Base-by-base conservation (phyloP, 2,888 invertebrate species). In the Thumatha senex region DNA sequence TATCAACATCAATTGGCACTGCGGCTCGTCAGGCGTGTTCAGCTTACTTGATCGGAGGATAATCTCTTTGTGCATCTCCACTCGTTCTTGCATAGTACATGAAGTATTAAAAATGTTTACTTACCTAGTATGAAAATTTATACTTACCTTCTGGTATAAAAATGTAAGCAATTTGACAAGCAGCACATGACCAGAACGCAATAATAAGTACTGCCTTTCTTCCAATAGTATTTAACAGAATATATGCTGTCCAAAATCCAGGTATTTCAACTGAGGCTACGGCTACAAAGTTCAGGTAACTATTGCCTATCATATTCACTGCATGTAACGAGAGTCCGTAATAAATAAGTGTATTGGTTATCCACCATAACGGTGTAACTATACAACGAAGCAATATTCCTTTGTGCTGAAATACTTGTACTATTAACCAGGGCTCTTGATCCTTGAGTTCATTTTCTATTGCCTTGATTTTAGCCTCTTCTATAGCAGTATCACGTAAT, bases 211-310 rank as follows among this genome's bases (percentile, higher is more conserved):
- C 93, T 18, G 91, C 86, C 56, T 93, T 92, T 54, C 94, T 82
- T 0, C 95, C 95, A 7, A 93, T 76, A 48, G 81, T 86, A 54
- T 93, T 92, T 67, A 95, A 86, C 9, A 94, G 73, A 13, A 93
- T 72, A 44, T 92, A 92, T 0, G 94, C 93, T 31, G 92, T 63
- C 64, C 93, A 82, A 70, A 93, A 94, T 0, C 94, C 95, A 0
- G 96, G 96, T 48, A 95, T 93, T 76, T 95, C 95, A 2, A 94
- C 92, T 9, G 93, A 76, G 0, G 92, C 81, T 5, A 93, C 93
- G 15, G 93, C 78, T 48, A 94, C 90, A 70, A 94, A 95, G 79
- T 95, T 95, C 10, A 93, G 46, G 73, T 95, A 94, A 12, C 69
- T 90, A 74, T 94, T 93, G 1, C 94, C 94, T 3, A 92, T 92